phyloP scores from a whole-genome alignment of 1,140 invertebrate species.

The Drosophila melanogaster region DNA sequence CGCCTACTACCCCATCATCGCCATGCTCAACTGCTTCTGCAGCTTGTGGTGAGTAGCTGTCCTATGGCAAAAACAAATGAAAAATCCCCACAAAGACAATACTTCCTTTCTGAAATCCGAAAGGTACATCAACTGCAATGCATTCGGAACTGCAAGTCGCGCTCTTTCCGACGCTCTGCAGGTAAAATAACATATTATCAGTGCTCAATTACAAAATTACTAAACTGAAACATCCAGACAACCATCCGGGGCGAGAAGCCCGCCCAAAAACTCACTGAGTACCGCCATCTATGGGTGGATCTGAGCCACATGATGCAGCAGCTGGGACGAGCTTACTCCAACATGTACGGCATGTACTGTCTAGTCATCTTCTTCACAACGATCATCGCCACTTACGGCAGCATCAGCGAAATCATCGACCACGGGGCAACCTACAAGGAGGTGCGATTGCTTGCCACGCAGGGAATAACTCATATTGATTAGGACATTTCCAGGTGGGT shows the following conservation, averaged over 20 bases:
- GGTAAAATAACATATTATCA: background rate
- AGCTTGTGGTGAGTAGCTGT: slow-evolving; percentile 85
- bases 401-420: slow-evolving; percentile 88
- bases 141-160: slow-evolving; percentile 87
- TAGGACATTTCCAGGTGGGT: slow-evolving; percentile 85
- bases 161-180: slow-evolving; percentile 86
- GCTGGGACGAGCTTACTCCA: slow-evolving; percentile 88
- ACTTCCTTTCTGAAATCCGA: background rate
- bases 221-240: slow-evolving; percentile 70
- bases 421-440: slow-evolving; percentile 89
- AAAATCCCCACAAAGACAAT: background rate
- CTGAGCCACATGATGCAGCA: slow-evolving; percentile 90
- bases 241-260: slow-evolving; percentile 87
- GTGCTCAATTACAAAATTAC: background rate
- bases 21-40: slow-evolving; percentile 89
- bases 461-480: background rate
- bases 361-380: slow-evolving; percentile 89
- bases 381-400: slow-evolving; percentile 88
- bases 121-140: slow-evolving; percentile 87
- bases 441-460: slow-evolving; percentile 83
- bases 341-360: slow-evolving; percentile 90
- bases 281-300: slow-evolving; percentile 89
- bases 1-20: slow-evolving; percentile 89
- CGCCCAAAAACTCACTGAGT: slow-evolving; percentile 87
- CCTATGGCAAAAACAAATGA: background rate